phyloP scores from a whole-genome alignment of 2,113 vertebrate species.

The Cricetomys ansorgei region DNA sequence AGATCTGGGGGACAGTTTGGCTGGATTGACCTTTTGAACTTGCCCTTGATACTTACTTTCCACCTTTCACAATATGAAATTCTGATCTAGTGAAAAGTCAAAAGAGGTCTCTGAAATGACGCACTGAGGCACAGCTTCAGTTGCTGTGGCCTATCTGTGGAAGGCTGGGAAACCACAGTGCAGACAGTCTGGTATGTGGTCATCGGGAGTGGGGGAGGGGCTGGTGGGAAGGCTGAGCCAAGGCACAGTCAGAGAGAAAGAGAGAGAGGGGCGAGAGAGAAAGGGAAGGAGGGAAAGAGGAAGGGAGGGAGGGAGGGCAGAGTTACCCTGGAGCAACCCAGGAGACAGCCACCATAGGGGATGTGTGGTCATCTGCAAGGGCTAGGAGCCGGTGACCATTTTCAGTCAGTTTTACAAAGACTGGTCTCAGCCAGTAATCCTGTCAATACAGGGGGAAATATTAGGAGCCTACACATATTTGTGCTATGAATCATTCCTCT shows the following conservation, averaged over 20 bases:
- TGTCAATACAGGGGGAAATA: background rate
- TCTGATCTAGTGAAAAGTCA: constrained; percentile 74
- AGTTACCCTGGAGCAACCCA: background rate
- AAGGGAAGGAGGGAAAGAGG: no score
- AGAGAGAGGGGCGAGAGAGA: no score
- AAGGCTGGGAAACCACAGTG: constrained; percentile 63
- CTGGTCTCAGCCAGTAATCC: background rate
- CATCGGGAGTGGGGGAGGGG: background rate
- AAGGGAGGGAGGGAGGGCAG: no score
- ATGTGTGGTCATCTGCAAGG: background rate
- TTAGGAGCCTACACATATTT: background rate
- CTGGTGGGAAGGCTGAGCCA: background rate
- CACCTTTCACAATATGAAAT: constrained; percentile 66
- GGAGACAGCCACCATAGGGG: background rate
- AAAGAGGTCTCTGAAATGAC: constrained; percentile 74
- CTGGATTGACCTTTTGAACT: constrained; percentile 72
- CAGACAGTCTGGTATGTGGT: constrained; percentile 72
- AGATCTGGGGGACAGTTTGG: background rate
- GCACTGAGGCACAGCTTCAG: constrained; percentile 32
- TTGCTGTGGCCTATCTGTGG: constrained; percentile 66
- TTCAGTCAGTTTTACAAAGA: background rate
- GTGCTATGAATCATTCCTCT: constrained; percentile 14
- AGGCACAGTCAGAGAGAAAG: background rate
- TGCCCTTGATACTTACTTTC: constrained; percentile 57
- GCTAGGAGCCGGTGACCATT: background rate